Base-by-base conservation (phyloP, 2,113 vertebrate genomes). In the Pseudopodoces humilis region DNA sequence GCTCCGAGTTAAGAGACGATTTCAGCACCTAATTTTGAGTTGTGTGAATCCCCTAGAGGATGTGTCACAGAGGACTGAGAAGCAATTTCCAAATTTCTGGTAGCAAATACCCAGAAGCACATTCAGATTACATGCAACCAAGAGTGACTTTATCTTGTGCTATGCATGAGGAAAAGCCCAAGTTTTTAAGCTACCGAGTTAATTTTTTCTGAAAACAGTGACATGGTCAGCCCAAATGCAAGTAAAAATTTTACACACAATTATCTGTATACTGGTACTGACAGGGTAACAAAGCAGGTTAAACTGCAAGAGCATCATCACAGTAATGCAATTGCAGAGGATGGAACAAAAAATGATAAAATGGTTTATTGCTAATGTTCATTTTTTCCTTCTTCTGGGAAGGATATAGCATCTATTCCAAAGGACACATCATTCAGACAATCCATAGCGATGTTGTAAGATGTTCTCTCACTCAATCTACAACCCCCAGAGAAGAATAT, bases 391-490 rank as follows among this genome's bases (percentile, higher is more conserved):
- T 81, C 22, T 49, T 86, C 65, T 50, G 53, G 52, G 44, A 69
- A 89, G 31, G 49, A 65, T 1, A 3, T 0, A 78, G 41, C 77
- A 58, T 11, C 53, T 72, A 33, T 46, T 80, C 63, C 65, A 70
- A 80, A 35, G 35, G 53, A 72, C 25, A 46, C 27, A 41, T 62
- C 11, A 65, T 30, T 60, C 58, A 92, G 28, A 44, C 44, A 89
- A 83, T 79, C 59, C 7, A 1, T 24, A 65, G 50, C 0, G 0
- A 89, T 71, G 33, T 5, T 77, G 3, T 24, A 72, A 71, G 23
- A 69, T 35, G 23, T 33, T 84, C 47, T 52, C 21, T 88, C 15
- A 11, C 33, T 85, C 47, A 27, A 35, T 17, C 31, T 62, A 72
- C 50, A 79, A 28, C 4, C 18, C 28, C 8, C 44, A 39, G 46